These are phyloP conservation scores for Penelope pileata DNA, from an alignment of 2,113 vertebrate genomes.

Conservation along the genomic window DNA sequence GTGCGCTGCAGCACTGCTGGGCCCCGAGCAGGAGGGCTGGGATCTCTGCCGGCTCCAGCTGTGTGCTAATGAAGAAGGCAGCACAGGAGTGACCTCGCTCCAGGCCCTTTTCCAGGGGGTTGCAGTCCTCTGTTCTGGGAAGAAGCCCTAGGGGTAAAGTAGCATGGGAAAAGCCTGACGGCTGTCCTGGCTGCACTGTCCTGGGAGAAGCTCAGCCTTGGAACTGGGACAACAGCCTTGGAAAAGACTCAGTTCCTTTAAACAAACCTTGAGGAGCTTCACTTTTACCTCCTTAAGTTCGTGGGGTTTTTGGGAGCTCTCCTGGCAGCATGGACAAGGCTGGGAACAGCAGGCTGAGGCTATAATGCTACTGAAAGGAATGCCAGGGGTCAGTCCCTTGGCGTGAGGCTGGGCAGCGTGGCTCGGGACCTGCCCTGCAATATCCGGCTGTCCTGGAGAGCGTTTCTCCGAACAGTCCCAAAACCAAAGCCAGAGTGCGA, in stretches of 20 bases:
- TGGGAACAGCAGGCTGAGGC: background rate
- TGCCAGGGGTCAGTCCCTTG: background rate
- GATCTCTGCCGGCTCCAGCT: background rate
- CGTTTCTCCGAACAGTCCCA: background rate
- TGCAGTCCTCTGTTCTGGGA: background rate
- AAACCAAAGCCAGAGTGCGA: background rate
- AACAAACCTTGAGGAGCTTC: background rate
- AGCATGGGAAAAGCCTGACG: background rate
- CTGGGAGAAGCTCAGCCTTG: background rate
- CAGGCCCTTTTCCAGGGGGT: background rate
- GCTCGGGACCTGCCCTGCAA: background rate
- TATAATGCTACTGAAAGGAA: background rate
- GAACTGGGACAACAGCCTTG: background rate
- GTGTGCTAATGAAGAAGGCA: background rate
- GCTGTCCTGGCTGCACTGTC: background rate
- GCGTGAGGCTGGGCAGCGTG: background rate
- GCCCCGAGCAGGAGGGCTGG: background rate
- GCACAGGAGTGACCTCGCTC: background rate
- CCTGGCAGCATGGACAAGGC: rapidly evolving
- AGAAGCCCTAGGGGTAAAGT: background rate
- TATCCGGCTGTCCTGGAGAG: background rate
- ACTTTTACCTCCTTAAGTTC: background rate
- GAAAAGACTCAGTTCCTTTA: background rate
- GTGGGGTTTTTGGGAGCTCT: background rate
- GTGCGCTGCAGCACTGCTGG: background rate